Percentiles rank a stretch among this genome's conserved stretches.
These are phyloP conservation scores for Whitmania pigra DNA, from an alignment of 1,140 invertebrate species.

Conservation along the genomic window DNA sequence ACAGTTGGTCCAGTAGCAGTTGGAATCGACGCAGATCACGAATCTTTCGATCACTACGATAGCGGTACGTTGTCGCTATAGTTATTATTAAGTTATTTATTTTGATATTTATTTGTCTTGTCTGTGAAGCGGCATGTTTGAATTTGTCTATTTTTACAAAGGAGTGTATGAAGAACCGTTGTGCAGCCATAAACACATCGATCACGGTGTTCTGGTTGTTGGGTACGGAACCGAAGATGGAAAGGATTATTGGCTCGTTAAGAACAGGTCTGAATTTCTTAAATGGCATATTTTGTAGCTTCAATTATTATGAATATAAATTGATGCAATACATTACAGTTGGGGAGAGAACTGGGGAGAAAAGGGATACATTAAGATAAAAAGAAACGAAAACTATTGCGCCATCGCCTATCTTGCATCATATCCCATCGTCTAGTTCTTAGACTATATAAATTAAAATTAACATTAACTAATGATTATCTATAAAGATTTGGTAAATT, in stretches of 20 bases:
- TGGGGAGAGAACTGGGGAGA: constrained; percentile 44
- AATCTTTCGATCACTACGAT: constrained; percentile 63
- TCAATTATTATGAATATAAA: too few relatives aligned
- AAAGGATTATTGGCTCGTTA: constrained; percentile 50
- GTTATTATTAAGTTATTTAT: too few relatives aligned
- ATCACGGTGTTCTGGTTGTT: constrained; percentile 48
- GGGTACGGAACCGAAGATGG: constrained; percentile 50
- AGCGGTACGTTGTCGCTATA: constrained; percentile 27
- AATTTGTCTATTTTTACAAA: neutral
- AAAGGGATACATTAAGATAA: constrained; percentile 76
- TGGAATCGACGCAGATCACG: constrained; percentile 78
- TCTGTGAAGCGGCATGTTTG: too few relatives aligned
- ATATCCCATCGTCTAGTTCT: constrained; percentile 43
- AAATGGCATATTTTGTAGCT: too few relatives aligned
- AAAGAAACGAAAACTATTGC: constrained; percentile 73
- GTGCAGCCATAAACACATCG: constrained; percentile 30
- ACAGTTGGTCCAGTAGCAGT: constrained; percentile 70
- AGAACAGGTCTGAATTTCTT: constrained; percentile 38
- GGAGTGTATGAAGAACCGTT: constrained; percentile 32
- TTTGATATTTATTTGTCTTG: too few relatives aligned
- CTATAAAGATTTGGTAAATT: too few relatives aligned
- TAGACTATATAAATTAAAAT: too few relatives aligned
- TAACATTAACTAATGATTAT: too few relatives aligned
- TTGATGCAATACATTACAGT: too few relatives aligned
- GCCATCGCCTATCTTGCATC: constrained; percentile 67